Base-by-base conservation (phyloP, 2,888 invertebrate genomes). In the Drepana falcataria region DNA sequence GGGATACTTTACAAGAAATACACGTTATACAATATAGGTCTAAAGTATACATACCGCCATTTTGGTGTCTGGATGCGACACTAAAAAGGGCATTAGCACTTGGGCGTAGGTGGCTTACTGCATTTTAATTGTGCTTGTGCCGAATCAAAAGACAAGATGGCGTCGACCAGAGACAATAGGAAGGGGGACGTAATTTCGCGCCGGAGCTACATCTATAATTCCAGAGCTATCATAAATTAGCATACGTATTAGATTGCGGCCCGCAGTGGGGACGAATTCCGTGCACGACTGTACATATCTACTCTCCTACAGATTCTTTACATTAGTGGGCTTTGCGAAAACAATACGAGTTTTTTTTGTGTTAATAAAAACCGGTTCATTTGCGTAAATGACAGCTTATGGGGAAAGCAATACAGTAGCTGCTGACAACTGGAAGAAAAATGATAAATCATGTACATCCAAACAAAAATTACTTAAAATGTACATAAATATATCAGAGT, bases 131-230 rank as follows among this genome's bases (percentile, higher is more conserved):
- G 68, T 65, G 60, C 65, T 58, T 34, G 51, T 63, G 68, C 66
- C 63, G 78, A 83, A 83, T 83, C 79, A 79, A 83, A 84, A 72
- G 61, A 59, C 82, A 88, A 88, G 79, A 88, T 89, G 88, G 87
- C 87, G 75, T 76, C 73, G 67, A 59, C 60, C 63, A 59, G 68
- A 63, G 57, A 64, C 49, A 34, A 41, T 2, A n/a, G 40, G 40
- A 51, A 59, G 73, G 66, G 66, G 77, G 76, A 73, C 77, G 83
- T 83, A 85, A 87, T 84, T 85, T 81, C 78, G 79, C 81, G 79
- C 83, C 76, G 74, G 63, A 73, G 87, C 81, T 85, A 88, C 88
- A 86, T 89, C 87, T 87, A 90, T 88, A 87, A 89, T 88, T 87
- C 87, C 81, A 66, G 72, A 79, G 85, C 84, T 79, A 83, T 83